Evolutionary conservation across 2,888 invertebrate species (phyloP), one percentile per base, ranked within the genome.

Genomic region (Agrilus mali): DNA sequence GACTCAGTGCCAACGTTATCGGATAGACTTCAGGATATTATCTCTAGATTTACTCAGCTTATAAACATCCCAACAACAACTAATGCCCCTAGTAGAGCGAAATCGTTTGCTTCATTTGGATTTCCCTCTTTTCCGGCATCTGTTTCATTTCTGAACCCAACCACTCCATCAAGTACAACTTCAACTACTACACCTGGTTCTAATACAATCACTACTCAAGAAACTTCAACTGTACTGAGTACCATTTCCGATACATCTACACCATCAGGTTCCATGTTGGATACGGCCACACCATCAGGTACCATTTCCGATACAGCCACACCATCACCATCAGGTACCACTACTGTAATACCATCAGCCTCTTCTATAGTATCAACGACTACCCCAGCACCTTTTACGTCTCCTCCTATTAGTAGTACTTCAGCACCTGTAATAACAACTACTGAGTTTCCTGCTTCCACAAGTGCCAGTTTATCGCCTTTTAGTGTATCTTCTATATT

Each of bases 301-400:
- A 17, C 20, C 5, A 16, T 17, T 17, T 17, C 37, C 7, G 20
- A 13, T 37, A 3, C 2, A 12, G 13, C 46, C 39, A 41, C 47
- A n/a, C n/a, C n/a, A n/a, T n/a, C n/a, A n/a, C n/a, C n/a, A n/a
- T n/a, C n/a, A n/a, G n/a, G n/a, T n/a, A n/a, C n/a, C n/a, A n/a
- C n/a, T n/a, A n/a, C 43, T 38, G 36, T 44, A 10, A 41, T 31
- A 22, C 33, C 40, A 10, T 35, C 27, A 22, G 33, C 33, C n/a
- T 35, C 46, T 8, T 35, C 50, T 22, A 47, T 47, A 40, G 40
- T 40, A 38, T 46, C 48, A 17, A 40, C 51, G 6, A 45, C 22
- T 8, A 20, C 37, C 8, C 13, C 35, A 35, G 13, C 35, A 34
- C 27, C 27, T 3, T 27, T 10, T 27, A 27, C 27, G 6, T 20